A percentile compares a stretch with the other conserved stretches of the same genome.
These are phyloP conservation scores for Pyralis farinalis DNA, from an alignment of 2,888 invertebrate species.

Conservation along the genomic window DNA sequence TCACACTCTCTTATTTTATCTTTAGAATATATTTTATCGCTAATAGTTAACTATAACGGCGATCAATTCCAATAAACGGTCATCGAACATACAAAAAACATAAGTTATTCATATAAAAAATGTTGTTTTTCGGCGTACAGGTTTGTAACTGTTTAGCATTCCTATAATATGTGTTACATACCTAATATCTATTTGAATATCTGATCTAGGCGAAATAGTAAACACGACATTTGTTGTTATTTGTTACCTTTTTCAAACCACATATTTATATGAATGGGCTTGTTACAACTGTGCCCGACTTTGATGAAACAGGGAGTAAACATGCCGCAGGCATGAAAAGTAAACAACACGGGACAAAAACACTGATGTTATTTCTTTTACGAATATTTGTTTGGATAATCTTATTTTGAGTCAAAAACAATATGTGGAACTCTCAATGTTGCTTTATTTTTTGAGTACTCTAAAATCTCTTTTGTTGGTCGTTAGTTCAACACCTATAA, in stretches of 20 bases:
- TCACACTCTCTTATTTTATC: no score
- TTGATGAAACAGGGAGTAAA: conserved; percentile 5
- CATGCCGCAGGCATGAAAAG: conserved; percentile 7
- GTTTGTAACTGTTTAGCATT: conserved; percentile 4
- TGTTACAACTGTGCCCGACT: conserved; percentile 2
- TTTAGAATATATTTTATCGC: no score
- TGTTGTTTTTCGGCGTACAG: conserved; percentile 10
- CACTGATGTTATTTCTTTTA: conserved; percentile 24
- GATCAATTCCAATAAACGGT: no score
- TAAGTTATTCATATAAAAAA: no score
- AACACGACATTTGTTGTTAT: conserved; percentile 1
- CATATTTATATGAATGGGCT: conserved; percentile 7
- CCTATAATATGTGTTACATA: conserved; percentile 8
- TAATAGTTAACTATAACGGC: no score
- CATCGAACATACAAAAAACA: no score
- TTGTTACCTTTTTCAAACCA: conserved; percentile 1
- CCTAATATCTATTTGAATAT: background rate
- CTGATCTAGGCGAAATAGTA: conserved; percentile 2
- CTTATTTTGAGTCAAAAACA: conserved; percentile 34
- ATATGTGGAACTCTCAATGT: conserved; percentile 24
- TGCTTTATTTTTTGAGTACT: no score
- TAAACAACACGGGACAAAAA: conserved; percentile 14
- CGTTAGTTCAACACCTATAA: no score
- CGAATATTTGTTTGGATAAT: conserved; percentile 21
- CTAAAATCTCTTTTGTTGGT: no score